Base-by-base conservation (phyloP, 2,113 vertebrate genomes). In the Halcyon senegalensis region DNA sequence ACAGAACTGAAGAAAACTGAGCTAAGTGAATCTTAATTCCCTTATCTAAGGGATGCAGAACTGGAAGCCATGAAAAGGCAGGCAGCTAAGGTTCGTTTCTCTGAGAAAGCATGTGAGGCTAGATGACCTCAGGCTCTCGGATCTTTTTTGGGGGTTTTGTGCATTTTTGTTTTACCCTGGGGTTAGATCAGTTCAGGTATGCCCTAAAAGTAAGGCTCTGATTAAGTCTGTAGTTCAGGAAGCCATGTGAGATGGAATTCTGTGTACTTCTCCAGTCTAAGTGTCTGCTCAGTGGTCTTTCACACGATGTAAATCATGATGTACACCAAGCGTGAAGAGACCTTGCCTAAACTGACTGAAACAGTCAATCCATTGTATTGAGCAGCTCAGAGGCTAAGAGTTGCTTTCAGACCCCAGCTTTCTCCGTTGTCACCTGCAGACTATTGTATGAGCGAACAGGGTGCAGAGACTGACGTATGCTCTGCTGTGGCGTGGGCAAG, bases 141-240 rank as follows among this genome's bases (percentile, higher is more conserved):
- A 51, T 48, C 28, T 35, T 41, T 1, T 20, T 28, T 56, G 16
- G 53, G 53, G 56, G 25, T 46, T 95, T n/a, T 53, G 7, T 66
- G 76, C 3, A 2, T 44, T 43, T 41, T 93, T 35, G 48, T 16
- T 84, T 73, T 76, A 39, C 25, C 11, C 13, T 33, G 33, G 67
- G 82, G 55, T 80, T 94, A 58, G 48, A 53, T 96, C 69, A 83
- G 44, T 39, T 87, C 69, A 92, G 62, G 66, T 92, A 84, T 75
- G 84, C 44, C 84, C 84, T 28, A n/a, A 70, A 75, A 80, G 70
- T 83, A 62, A 62, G 41, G 70, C 59, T 90, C 41, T 88, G 63
- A 66, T 94, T 90, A 86, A 84, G 11, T n/a, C 43, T 64, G 0
- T 59, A 89, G 62, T 82, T 91, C 55, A 90, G 79, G 50, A 56